phyloP scores from a whole-genome alignment of 2,888 invertebrate species.

The Margaritifera margaritifera region DNA sequence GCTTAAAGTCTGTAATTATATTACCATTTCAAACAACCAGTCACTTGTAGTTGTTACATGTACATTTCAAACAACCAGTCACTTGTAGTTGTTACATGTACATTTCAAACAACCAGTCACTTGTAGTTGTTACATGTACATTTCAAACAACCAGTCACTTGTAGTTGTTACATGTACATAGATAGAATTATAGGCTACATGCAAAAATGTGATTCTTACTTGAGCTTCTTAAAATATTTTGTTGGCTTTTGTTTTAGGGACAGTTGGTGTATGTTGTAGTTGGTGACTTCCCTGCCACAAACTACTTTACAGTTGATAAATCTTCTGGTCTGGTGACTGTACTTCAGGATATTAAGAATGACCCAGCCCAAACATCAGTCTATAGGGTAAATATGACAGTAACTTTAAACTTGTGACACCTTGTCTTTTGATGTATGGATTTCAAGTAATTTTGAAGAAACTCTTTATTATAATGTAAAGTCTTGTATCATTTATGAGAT shows the following conservation, averaged over 20 bases:
- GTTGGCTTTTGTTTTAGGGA: constrained; percentile 34
- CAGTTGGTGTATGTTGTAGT: constrained; percentile 44
- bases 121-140: too few relatives aligned
- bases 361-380: constrained; percentile 33
- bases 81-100: too few relatives aligned
- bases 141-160: too few relatives aligned
- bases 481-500: too few relatives aligned
- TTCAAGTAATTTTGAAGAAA: neutral
- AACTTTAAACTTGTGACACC: neutral
- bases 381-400: constrained; percentile 45
- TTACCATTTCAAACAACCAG: too few relatives aligned
- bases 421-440: neutral
- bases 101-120: too few relatives aligned
- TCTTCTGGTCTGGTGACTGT: constrained; percentile 45
- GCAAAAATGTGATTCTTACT: constrained; percentile 2
- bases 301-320: constrained; percentile 54
- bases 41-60: too few relatives aligned
- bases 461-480: neutral
- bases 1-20: too few relatives aligned
- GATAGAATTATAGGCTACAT: constrained; percentile 9
- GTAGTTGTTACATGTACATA: too few relatives aligned
- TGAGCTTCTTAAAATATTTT: constrained; percentile 13
- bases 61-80: too few relatives aligned
- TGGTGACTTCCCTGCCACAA: constrained; percentile 59
- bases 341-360: constrained; percentile 42